Evolutionary conservation across 1,140 invertebrate species (phyloP), one percentile per base, ranked within the genome.

Genomic region (Mesaphorura yosii): DNA sequence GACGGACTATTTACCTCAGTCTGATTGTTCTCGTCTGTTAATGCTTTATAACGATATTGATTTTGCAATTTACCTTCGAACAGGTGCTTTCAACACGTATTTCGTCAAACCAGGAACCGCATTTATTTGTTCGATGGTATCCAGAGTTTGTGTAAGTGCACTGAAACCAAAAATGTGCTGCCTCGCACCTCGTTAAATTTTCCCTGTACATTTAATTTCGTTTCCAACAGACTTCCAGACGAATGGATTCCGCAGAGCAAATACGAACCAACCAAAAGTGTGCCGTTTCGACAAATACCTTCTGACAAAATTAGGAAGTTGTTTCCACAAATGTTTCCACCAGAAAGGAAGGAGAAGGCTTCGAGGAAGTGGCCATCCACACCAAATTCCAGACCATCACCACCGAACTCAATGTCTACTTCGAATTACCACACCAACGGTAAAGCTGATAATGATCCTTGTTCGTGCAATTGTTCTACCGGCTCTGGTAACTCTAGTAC

Each of bases 141-240:
- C 83, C 83, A 42, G 64, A 70, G 61, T 69, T 81, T 67, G 75
- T 84, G 82, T 84, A 73, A 80, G 81, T 74, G 53, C 58, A 26
- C 28, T 38, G 31, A 15, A 14, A 37, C 34, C 34, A 12, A 37
- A 17, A 37, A 37, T 37, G 12, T 12, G 34, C 12, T 37, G 34
- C 34, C 17, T 37, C 17, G 12, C 34, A 37, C 12, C 34, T 12
- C 34, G 12, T 37, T 37, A 37, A 37, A 37, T 17, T 37, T n/a
- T n/a, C n/a, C 12, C 34, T 37, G 34, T 12, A 37, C 12, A 12
- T 37, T n/a, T 55, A 38, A n/a, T n/a, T 65, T 68, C n/a, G 41
- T 34, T 10, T 54, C 71, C 62, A 61, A n/a, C 62, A 80, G 78
- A 53, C 67, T 75, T 63, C 72, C 76, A 23, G 77, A 80, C 63